Conservation (phyloP, 2,113 vertebrate genomes). For the Sigmodon hispidus region DNA sequence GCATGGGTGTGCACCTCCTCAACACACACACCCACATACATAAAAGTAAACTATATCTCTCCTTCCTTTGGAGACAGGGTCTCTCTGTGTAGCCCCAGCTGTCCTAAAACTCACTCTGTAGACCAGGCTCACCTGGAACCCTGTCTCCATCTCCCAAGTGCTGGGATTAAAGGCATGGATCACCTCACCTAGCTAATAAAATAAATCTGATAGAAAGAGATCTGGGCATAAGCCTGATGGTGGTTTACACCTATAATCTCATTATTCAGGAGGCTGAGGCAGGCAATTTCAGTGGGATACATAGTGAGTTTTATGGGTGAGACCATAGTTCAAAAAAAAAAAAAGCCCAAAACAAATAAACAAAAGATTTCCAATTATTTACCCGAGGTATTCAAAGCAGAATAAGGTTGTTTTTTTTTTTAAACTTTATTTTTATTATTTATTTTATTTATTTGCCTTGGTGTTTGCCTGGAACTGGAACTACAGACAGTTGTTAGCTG, state of each 20-base stretch:
- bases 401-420: neutral
- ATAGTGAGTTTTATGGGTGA: neutral
- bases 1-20: neutral
- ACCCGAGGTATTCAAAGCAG: neutral
- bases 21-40: neutral
- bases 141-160: neutral
- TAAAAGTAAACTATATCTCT: neutral
- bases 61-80: neutral
- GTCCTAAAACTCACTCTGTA: neutral
- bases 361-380: neutral
- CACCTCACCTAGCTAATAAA: neutral
- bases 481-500: too few relatives aligned
- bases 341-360: neutral
- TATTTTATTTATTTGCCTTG: too few relatives aligned
- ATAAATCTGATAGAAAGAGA: too few relatives aligned
- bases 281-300: neutral
- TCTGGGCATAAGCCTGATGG: too few relatives aligned
- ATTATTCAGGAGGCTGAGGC: neutral
- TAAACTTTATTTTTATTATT: too few relatives aligned
- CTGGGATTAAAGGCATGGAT: neutral
- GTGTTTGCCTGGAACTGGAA: too few relatives aligned
- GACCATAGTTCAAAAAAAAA: neutral
- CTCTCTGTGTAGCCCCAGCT: neutral
- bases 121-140: too few relatives aligned
- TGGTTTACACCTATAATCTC: too few relatives aligned